phyloP scores from a whole-genome alignment of 2,888 invertebrate genomes.

The Pyrocoelia pectoralis region DNA sequence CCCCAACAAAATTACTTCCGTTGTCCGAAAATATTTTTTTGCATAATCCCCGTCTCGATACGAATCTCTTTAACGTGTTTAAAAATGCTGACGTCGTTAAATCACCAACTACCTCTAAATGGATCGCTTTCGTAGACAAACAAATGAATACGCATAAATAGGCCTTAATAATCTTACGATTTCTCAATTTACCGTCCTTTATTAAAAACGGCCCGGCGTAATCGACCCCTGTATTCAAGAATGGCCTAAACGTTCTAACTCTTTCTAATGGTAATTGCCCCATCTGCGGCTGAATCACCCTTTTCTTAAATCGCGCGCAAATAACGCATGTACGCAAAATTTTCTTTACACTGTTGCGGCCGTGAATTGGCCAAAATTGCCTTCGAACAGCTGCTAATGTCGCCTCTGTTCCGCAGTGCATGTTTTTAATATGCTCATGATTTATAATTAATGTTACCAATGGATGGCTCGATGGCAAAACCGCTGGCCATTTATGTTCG shows the following conservation, averaged over 20 bases:
- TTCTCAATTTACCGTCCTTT: conserved; percentile 33
- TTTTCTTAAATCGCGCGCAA: conserved; percentile 34
- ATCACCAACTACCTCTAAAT: conserved; percentile 44
- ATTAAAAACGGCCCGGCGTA: conserved; percentile 41
- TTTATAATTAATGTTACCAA: conserved; percentile 37
- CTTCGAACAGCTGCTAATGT: conserved; percentile 35
- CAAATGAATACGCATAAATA: conserved; percentile 42
- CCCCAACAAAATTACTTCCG: conserved; percentile 36
- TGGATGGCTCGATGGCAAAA: conserved; percentile 22
- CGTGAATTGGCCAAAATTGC: conserved; percentile 39
- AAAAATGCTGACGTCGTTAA: conserved; percentile 42
- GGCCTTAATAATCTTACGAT: conserved; percentile 33
- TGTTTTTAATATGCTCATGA: conserved; percentile 31
- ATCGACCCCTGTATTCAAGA: conserved; percentile 39
- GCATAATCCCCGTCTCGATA: conserved; percentile 24
- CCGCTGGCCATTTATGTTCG: conserved; percentile 32
- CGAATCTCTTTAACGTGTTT: conserved; percentile 36
- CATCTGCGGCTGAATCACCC: conserved; percentile 41
- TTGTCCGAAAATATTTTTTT: conserved; percentile 21
- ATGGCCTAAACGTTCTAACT: conserved; percentile 31
- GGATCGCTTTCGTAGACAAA: conserved; percentile 41
- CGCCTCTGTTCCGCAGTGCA: conserved; percentile 40
- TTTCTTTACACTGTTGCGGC: conserved; percentile 25
- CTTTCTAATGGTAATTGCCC: conserved; percentile 42
- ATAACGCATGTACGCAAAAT: conserved; percentile 27